phyloP scores from a whole-genome alignment of 2,797 vertebrate genomes.

The Enteromius mattozi region DNA sequence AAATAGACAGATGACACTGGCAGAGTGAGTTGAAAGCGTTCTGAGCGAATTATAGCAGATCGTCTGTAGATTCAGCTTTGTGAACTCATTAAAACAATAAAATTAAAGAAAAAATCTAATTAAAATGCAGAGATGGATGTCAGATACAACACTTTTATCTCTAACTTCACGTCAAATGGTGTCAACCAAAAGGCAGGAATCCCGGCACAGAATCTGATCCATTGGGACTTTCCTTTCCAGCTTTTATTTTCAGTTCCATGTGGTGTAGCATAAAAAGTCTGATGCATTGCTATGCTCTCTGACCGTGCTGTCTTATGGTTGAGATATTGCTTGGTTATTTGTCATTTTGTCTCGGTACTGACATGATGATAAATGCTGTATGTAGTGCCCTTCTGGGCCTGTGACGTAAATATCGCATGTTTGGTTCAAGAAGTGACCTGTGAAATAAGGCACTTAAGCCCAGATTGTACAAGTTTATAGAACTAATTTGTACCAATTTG shows the following conservation, averaged over 20 bases:
- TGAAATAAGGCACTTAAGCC: conserved; percentile 1
- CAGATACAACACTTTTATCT: neutral
- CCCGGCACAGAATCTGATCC: neutral
- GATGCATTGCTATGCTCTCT: neutral
- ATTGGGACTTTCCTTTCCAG: neutral
- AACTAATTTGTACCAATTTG: neutral
- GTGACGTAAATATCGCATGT: neutral
- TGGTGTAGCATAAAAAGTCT: neutral
- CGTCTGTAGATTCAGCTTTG: neutral
- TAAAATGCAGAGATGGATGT: neutral
- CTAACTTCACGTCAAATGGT: neutral
- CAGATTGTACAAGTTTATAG: conserved; percentile 3
- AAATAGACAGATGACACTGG: neutral
- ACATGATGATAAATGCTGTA: conserved; percentile 19
- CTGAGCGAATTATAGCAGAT: neutral
- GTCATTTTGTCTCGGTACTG: neutral
- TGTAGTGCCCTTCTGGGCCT: neutral
- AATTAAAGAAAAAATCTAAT: neutral
- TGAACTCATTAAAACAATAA: neutral
- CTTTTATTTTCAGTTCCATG: neutral
- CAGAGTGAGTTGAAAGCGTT: neutral
- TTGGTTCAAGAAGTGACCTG: neutral
- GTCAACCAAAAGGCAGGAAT: neutral
- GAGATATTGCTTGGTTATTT: neutral
- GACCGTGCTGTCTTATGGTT: neutral